A percentile compares a stretch with the other conserved stretches of the same genome.
Evolutionary conservation across 2,113 vertebrate species (phyloP).

Genomic region (Ancistrus triradiatus): DNA sequence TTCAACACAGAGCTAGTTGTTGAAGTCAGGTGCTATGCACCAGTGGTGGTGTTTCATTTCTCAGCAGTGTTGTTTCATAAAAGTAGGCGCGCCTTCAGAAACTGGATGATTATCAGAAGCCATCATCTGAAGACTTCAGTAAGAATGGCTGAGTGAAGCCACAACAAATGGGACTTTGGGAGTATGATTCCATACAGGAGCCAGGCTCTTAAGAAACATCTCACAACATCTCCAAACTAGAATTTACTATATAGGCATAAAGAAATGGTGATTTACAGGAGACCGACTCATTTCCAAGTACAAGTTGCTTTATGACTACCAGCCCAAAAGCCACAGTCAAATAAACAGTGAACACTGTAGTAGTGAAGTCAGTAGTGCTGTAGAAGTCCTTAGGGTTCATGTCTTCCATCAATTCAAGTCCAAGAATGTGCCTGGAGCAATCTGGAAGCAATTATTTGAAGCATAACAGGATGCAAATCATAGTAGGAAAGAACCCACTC

Average conservation of each 20-base stretch:
- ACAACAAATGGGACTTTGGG: neutral
- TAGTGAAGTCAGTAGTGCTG: neutral
- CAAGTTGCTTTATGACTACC: neutral
- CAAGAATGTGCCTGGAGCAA: slow-evolving; percentile 24
- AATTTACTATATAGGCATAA: neutral
- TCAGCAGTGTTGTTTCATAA: too few species aligned
- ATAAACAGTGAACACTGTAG: slow-evolving; percentile 1
- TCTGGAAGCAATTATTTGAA: slow-evolving; percentile 37
- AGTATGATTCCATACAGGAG: neutral
- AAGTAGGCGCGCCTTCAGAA: too few species aligned
- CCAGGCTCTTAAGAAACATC: neutral
- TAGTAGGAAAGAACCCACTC: slow-evolving; percentile 1
- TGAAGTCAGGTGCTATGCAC: too few species aligned
- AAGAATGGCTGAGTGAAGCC: neutral
- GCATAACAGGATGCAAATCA: slow-evolving; percentile 29
- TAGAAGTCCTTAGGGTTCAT: slow-evolving; percentile 15
- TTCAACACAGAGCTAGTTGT: too few species aligned
- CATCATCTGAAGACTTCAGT: too few species aligned
- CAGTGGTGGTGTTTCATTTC: too few species aligned
- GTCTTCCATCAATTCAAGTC: slow-evolving; percentile 6
- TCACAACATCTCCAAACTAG: neutral
- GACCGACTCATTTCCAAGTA: neutral
- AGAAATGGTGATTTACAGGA: neutral
- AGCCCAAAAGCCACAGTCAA: neutral
- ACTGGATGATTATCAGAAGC: too few species aligned